Evolutionary conservation across 2,797 vertebrate species (phyloP).

Genomic region (Rhodeus uyekii): DNA sequence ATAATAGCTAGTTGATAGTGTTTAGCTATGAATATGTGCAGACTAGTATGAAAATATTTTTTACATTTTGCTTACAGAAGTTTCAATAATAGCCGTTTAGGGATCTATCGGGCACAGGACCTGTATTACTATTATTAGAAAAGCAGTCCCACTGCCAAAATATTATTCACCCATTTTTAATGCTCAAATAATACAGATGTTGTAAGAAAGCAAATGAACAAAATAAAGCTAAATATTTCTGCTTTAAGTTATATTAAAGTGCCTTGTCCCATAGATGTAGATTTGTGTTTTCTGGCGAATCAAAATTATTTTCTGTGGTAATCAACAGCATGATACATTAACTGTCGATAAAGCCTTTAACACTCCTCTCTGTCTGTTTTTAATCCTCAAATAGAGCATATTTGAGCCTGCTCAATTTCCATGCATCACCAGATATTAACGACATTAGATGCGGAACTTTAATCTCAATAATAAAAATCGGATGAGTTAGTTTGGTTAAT

Average conservation of each 20-base stretch:
- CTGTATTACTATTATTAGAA: too few species aligned
- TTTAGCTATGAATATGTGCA: background rate
- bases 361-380: constrained; percentile 15
- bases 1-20: background rate
- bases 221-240: background rate
- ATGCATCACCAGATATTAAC: constrained; percentile 40
- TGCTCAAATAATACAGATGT: background rate
- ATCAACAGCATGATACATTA: background rate
- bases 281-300: background rate
- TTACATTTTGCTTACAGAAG: too few species aligned
- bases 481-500: constrained; percentile 48
- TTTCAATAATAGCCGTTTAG: too few species aligned
- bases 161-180: background rate
- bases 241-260: background rate
- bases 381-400: constrained; percentile 25
- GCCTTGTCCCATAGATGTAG: background rate
- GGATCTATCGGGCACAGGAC: too few species aligned
- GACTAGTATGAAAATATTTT: background rate
- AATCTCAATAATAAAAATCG: constrained; percentile 46
- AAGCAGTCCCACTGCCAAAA: background rate
- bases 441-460: constrained; percentile 24
- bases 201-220: background rate
- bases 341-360: constrained; percentile 8
- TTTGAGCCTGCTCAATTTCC: constrained; percentile 33
- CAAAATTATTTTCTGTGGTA: background rate